Percentiles rank a stretch among this genome's conserved stretches.
phyloP scores from a whole-genome alignment of 2,888 invertebrate species.

The Heliconius ismenius region DNA sequence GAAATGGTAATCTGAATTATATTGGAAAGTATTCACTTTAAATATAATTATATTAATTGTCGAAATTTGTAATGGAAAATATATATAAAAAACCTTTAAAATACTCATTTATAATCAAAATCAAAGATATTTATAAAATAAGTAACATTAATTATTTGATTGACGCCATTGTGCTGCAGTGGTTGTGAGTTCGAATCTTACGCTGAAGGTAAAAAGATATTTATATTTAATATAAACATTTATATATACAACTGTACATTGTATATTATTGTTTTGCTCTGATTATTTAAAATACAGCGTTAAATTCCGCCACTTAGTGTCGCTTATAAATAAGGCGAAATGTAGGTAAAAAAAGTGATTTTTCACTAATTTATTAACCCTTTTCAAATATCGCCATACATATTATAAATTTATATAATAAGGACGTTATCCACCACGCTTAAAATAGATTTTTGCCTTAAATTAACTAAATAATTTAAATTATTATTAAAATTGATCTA shows the following conservation, averaged over 20 bases:
- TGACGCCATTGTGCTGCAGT: background rate
- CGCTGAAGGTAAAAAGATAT: background rate
- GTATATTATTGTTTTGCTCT: background rate
- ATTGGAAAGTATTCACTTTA: background rate
- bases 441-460: too few species aligned
- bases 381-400: background rate
- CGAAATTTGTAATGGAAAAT: background rate
- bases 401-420: background rate
- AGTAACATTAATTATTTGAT: background rate
- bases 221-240: background rate
- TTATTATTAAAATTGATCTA: background rate
- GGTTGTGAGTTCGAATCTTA: background rate
- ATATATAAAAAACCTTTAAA: background rate
- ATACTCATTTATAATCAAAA: slow-evolving; percentile 11
- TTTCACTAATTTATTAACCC: background rate
- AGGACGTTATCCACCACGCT: slow-evolving; percentile 1
- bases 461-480: background rate
- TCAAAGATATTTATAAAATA: background rate
- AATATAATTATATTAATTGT: background rate
- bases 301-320: background rate
- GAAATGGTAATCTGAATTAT: background rate
- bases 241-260: too few species aligned
- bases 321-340: background rate
- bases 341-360: background rate
- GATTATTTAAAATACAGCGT: background rate